A percentile compares a stretch with the other conserved stretches of the same genome.
These are phyloP conservation scores for Probaryconus sp. DNA, from an alignment of 1,140 invertebrate species.

Conservation along the genomic window DNA sequence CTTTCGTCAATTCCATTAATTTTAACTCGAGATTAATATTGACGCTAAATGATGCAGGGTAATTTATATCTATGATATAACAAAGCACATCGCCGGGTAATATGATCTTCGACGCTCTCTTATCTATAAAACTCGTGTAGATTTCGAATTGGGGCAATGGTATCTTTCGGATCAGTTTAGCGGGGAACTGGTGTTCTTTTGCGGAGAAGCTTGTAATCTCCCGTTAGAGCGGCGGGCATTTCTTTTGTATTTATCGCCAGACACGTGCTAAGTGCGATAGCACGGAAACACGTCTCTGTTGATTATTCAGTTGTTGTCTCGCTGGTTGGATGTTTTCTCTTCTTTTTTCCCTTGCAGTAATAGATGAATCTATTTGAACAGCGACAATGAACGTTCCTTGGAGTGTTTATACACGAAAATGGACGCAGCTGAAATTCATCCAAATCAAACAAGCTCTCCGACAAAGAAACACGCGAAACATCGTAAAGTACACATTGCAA, in stretches of 20 bases:
- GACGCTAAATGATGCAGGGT: slow-evolving; percentile 26
- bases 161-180: slow-evolving; percentile 23
- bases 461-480: slow-evolving; percentile 22
- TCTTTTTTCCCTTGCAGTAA: slow-evolving; percentile 22
- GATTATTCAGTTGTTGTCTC: slow-evolving; percentile 34
- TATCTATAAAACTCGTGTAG: slow-evolving; percentile 36
- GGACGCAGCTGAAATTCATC: slow-evolving; percentile 44
- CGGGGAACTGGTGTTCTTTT: too few relatives aligned
- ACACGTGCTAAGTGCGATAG: slow-evolving; percentile 26
- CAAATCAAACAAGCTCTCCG: slow-evolving; percentile 36
- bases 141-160: slow-evolving; percentile 5
- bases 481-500: too few relatives aligned
- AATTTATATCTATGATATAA: slow-evolving; percentile 36
- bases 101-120: slow-evolving; percentile 14
- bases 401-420: slow-evolving; percentile 45
- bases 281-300: background rate
- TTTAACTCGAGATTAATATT: slow-evolving; percentile 28
- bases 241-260: slow-evolving; percentile 30
- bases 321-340: slow-evolving; percentile 26
- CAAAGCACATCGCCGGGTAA: slow-evolving; percentile 18
- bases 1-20: slow-evolving; percentile 30
- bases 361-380: slow-evolving; percentile 50
- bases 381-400: slow-evolving; percentile 35
- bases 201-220: slow-evolving; percentile 36
- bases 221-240: background rate